Evolutionary conservation across 2,797 vertebrate species (phyloP), one percentile per base, ranked within the genome.

Genomic region (Chiroxiphia lanceolata): DNA sequence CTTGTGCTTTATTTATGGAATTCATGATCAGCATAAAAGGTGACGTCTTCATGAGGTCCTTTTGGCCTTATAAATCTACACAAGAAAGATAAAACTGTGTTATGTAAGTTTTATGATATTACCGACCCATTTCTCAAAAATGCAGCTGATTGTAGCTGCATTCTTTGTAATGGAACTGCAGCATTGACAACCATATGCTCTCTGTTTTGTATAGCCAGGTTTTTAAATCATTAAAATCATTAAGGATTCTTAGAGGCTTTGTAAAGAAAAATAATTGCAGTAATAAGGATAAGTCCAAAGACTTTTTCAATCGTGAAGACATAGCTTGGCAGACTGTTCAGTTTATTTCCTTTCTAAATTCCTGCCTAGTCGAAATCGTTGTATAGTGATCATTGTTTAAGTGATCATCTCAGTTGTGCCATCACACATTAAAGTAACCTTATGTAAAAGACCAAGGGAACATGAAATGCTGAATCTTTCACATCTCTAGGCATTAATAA

Each of bases 201-300:
- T 79, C 89, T 69, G 22, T 95, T 96, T 95, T 88, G 78, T 89
- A 87, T 69, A 67, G 91, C 15, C 33, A 91, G 72, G 19, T 53
- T 91, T 75, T 79, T 59, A 94, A 88, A 90, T 90, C 89, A 94
- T 95, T 96, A 89, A 86, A 96, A 94, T 81, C 26, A 82, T 77
- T 91, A 87, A 59, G 72, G 31, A 83, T 63, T 94, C 48, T 57
- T 85, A 83, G 34, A 91, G 77, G 69, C 42, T 96, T 83, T 89
- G 70, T 81, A 91, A 90, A 94, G 69, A 87, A 86, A 94, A 96
- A 91, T 71, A 45, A 72, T 88, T 86, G 16, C 68, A 88, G 33
- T 83, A 93, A 96, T 87, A 95, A 90, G 47, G 91, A 89, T 83
- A 65, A 47, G 5, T 65, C 38, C 45, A 70, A 89, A 79, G 22